Evolutionary conservation across 2,888 invertebrate genomes (phyloP).

Genomic region (Ectropis crepuscularia): DNA sequence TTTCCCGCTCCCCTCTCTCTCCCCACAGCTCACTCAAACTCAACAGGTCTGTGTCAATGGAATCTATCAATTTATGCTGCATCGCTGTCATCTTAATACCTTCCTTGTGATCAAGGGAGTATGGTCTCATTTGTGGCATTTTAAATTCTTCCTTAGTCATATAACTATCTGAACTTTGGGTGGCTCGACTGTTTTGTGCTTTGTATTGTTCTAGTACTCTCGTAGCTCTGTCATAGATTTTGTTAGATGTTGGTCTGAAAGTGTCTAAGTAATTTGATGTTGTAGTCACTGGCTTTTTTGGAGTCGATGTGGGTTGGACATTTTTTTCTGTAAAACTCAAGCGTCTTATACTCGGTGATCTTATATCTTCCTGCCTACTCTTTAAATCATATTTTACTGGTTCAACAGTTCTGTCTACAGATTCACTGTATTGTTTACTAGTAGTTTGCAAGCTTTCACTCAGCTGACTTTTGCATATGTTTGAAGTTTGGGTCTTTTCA

Average conservation of each 20-base stretch:
- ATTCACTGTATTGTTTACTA: conserved; percentile 20
- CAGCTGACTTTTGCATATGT: conserved; percentile 39
- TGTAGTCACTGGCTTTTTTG: conserved; percentile 53
- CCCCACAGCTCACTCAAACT: conserved; percentile 89
- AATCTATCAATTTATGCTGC: conserved; percentile 64
- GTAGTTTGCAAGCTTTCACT: conserved; percentile 34
- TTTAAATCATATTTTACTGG: conserved; percentile 42
- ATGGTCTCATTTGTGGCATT: conserved; percentile 75
- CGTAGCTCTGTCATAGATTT: conserved; percentile 74
- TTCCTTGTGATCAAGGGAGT: conserved; percentile 57
- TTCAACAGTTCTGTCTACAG: conserved; percentile 33
- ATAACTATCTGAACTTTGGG: conserved; percentile 61
- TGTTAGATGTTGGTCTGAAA: conserved; percentile 74
- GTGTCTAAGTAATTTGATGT: conserved; percentile 48
- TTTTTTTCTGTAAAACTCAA: conserved; percentile 74
- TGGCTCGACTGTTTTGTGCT: conserved; percentile 60
- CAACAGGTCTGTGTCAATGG: conserved; percentile 75
- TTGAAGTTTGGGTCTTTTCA: conserved; percentile 47
- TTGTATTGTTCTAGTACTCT: conserved; percentile 77
- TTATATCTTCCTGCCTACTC: conserved; percentile 44
- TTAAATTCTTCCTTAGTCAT: conserved; percentile 68
- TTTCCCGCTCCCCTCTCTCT: conserved; percentile 64
- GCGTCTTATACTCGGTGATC: conserved; percentile 66
- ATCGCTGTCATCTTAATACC: conserved; percentile 49
- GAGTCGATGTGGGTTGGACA: conserved; percentile 76